phyloP scores from a whole-genome alignment of 1,140 invertebrate genomes.

The Diuraphis noxia region DNA sequence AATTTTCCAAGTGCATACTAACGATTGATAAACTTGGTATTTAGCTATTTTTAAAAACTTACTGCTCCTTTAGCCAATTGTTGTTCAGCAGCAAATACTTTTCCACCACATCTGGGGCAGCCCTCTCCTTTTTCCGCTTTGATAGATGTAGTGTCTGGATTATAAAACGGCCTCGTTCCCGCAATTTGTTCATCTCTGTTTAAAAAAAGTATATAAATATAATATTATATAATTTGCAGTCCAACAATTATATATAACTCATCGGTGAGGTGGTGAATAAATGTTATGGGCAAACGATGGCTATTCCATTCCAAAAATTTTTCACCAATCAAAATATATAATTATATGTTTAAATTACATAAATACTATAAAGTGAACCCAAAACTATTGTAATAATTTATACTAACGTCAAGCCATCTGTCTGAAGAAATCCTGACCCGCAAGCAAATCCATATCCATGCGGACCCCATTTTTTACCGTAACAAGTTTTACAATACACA shows the following conservation, averaged over 20 bases:
- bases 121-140: conserved; percentile 84
- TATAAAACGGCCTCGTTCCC: conserved; percentile 73
- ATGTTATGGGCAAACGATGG: not conserved
- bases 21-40: not conserved
- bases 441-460: conserved; percentile 94
- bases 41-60: conserved; percentile 59
- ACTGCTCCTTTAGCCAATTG: conserved; percentile 88
- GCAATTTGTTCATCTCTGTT: conserved; percentile 80
- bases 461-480: conserved; percentile 90
- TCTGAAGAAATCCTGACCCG: conserved; percentile 90
- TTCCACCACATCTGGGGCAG: conserved; percentile 87
- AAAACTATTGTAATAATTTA: not conserved
- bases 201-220: not conserved
- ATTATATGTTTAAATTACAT: not conserved
- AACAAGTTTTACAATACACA: conserved; percentile 92
- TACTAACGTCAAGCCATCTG: conserved; percentile 81
- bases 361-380: not conserved
- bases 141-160: conserved; percentile 84
- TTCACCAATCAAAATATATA: not conserved
- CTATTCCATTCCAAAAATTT: not conserved
- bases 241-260: not conserved
- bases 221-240: not conserved
- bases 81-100: conserved; percentile 92
- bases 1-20: not conserved
- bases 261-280: not conserved